Evolutionary conservation across 2,888 invertebrate species (phyloP).

Genomic region (Microctonus brassicae): DNA sequence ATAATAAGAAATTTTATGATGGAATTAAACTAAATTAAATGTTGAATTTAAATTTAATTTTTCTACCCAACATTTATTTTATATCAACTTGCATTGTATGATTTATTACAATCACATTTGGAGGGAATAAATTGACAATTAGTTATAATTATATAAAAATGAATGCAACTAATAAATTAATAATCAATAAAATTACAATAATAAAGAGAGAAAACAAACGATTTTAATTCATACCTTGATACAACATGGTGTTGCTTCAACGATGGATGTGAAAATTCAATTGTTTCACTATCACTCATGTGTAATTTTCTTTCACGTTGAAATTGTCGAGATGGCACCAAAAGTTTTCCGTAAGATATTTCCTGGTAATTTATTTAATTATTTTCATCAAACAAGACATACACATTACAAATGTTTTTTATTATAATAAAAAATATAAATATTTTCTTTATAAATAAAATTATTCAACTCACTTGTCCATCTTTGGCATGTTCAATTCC

Average conservation of each 20-base stretch:
- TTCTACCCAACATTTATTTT: not conserved
- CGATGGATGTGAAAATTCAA: constrained; percentile 65
- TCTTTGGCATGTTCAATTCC: constrained; percentile 86
- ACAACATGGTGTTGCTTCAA: constrained; percentile 73
- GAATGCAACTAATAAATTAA: not conserved
- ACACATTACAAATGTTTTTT: constrained; percentile 1
- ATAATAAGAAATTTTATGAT: too few species aligned
- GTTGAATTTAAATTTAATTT: not conserved
- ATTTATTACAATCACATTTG: not conserved
- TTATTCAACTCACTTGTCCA: constrained; percentile 75
- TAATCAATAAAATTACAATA: not conserved
- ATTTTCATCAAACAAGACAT: constrained; percentile 38
- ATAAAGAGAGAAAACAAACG: not conserved
- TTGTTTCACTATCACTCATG: constrained; percentile 60
- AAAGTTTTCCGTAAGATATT: constrained; percentile 88
- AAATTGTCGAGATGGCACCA: constrained; percentile 81
- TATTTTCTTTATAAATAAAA: not conserved
- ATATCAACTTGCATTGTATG: not conserved
- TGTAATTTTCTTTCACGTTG: constrained; percentile 69
- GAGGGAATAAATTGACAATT: not conserved
- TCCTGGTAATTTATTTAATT: too few species aligned
- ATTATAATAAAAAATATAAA: constrained; percentile 14
- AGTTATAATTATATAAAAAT: not conserved
- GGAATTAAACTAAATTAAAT: too few species aligned
- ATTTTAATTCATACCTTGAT: constrained; percentile 70